Evolutionary conservation across 2,888 invertebrate species (phyloP), one percentile per base, ranked within the genome.

Genomic region (Ophioninae sp.): DNA sequence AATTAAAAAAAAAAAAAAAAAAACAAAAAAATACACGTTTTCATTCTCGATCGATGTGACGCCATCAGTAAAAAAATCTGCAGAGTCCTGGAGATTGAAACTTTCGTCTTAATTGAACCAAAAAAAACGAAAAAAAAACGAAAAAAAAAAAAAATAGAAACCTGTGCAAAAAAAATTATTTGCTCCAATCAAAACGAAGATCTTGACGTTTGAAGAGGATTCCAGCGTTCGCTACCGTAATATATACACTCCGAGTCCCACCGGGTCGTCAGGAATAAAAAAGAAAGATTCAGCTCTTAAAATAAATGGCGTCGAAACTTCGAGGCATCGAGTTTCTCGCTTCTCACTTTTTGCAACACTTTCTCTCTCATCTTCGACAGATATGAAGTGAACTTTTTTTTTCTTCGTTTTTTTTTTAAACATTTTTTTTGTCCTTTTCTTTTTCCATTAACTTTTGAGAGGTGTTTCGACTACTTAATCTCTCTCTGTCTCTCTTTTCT

Each of bases 401-500:
- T 13, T 67, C n/a, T 59, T n/a, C n/a, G n/a, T n/a, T n/a, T n/a
- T n/a, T n/a, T n/a, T n/a, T n/a, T n/a, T n/a, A n/a, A n/a, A n/a
- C n/a, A n/a, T n/a, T n/a, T n/a, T n/a, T n/a, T n/a, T n/a, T n/a
- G n/a, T n/a, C 70, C 57, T 75, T 70, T 67, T 79, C 73, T 79
- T 65, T 72, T 79, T 41, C 30, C 62, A 65, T 85, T 84, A 87
- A 87, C 89, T 89, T 90, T 89, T 87, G 88, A 88, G 87, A 89
- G 86, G 85, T 89, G 85, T 89, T 89, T 88, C 87, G 87, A 85
- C 85, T 87, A 87, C 87, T 88, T 87, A 89, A 89, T 88, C 81
- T 87, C 83, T 83, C 76, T 80, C 85, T 23, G 21, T 65, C 20
- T 50, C 41, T 37, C 67, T 67, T 50, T 21, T 50, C 73, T 62